These are phyloP conservation scores for Dunckerocampus dactyliophorus DNA, from an alignment of 2,113 vertebrate genomes.

Conservation along the genomic window DNA sequence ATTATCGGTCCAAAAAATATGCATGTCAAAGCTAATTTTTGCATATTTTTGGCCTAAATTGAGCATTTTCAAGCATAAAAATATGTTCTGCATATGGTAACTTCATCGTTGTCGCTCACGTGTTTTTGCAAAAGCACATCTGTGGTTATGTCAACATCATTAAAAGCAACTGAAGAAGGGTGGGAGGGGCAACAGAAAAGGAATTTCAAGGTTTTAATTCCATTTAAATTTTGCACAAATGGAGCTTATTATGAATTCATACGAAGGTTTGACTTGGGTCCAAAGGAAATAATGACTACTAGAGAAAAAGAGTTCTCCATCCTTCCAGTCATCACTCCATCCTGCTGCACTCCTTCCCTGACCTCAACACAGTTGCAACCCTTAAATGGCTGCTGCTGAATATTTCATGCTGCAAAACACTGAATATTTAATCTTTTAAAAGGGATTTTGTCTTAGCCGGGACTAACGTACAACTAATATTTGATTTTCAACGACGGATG, in stretches of 20 bases:
- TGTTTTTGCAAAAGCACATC: background rate
- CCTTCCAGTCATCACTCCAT: constrained; percentile 11
- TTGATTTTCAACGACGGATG: constrained; percentile 11
- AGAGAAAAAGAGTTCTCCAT: constrained; percentile 11
- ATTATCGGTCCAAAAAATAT: too few species aligned
- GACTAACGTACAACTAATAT: constrained; percentile 27
- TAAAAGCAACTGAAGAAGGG: too few species aligned
- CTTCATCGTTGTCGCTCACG: background rate
- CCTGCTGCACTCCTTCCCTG: constrained; percentile 30
- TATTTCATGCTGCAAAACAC: constrained; percentile 63
- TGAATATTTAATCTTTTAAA: constrained; percentile 64
- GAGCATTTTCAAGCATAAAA: too few species aligned
- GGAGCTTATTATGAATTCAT: too few species aligned
- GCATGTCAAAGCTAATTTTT: too few species aligned
- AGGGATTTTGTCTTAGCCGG: constrained; percentile 42
- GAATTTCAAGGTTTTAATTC: too few species aligned
- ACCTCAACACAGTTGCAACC: constrained; percentile 45
- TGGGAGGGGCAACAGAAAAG: too few species aligned
- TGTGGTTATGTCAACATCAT: constrained; percentile 32
- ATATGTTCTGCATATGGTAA: too few species aligned
- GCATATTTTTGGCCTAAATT: too few species aligned
- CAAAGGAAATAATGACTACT: constrained; percentile 36
- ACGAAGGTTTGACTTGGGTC: constrained; percentile 52
- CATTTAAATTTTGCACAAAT: too few species aligned
- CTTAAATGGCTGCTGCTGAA: constrained; percentile 58